These are phyloP conservation scores for Drosophila sordidula DNA, from an alignment of 2,888 invertebrate species.

Conservation along the genomic window DNA sequence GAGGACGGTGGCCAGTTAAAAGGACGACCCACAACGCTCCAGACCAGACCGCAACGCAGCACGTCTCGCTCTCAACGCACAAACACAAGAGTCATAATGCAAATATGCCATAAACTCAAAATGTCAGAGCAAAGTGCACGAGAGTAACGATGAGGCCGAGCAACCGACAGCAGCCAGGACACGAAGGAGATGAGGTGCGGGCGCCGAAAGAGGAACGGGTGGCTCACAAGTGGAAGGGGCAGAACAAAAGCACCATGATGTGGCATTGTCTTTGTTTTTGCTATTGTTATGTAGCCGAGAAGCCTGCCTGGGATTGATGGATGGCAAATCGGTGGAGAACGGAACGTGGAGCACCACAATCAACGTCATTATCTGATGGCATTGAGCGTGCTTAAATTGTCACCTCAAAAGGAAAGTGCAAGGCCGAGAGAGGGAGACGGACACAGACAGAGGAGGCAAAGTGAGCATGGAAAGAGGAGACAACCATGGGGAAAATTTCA, in stretches of 20 bases:
- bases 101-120: conserved; percentile 78
- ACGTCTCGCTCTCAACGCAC: conserved; percentile 24
- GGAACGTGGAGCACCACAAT: conserved; percentile 51
- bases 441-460: conserved; percentile 4
- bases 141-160: conserved; percentile 22
- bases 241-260: conserved; percentile 51
- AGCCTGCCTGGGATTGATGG: conserved; percentile 68
- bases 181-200: conserved; percentile 1
- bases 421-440: neutral
- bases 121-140: conserved; percentile 75
- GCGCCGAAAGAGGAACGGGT: too few relatives aligned
- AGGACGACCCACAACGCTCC: conserved; percentile 5
- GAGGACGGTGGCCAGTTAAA: conserved; percentile 17
- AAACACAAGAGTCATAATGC: conserved; percentile 64
- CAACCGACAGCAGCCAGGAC: conserved; percentile 4
- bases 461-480: conserved; percentile 4
- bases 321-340: conserved; percentile 44
- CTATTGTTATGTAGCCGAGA: conserved; percentile 19
- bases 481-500: conserved; percentile 48
- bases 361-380: conserved; percentile 67
- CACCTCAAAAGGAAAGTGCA: conserved; percentile 47
- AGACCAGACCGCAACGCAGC: neutral
- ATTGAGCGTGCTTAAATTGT: conserved; percentile 71
- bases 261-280: conserved; percentile 47
- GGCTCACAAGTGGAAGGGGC: conserved; percentile 9